A percentile compares a stretch with the other conserved stretches of the same genome.
Conservation (phyloP, 2,797 vertebrate species). For the Pangasius djambal region DNA sequence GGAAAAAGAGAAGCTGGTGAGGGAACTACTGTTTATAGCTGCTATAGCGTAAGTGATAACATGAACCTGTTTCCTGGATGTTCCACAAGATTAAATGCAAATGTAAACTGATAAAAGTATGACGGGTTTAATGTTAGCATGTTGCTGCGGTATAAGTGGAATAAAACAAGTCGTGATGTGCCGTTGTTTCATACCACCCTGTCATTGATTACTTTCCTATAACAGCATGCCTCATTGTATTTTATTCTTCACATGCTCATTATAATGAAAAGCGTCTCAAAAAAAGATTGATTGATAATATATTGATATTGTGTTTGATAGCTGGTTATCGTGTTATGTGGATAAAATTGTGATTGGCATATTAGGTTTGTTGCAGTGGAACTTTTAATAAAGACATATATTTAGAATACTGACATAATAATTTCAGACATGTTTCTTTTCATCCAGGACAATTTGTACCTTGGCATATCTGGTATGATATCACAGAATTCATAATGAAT, state of each 20-base stretch:
- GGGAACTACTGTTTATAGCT: background rate
- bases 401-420: background rate
- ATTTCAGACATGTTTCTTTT: background rate
- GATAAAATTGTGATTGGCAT: background rate
- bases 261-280: background rate
- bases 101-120: background rate
- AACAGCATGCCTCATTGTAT: background rate
- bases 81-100: background rate
- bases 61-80: background rate
- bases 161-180: background rate
- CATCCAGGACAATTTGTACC: background rate
- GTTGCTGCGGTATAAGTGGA: background rate
- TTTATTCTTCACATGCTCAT: background rate
- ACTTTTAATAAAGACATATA: background rate
- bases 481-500: background rate
- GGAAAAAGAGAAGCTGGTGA: background rate
- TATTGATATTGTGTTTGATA: background rate
- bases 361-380: background rate
- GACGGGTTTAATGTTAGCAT: background rate
- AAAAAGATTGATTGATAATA: background rate
- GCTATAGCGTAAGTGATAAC: background rate
- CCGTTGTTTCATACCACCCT: background rate
- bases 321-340: background rate
- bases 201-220: background rate
- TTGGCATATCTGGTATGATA: background rate